Percentiles rank a stretch among this genome's conserved stretches.
phyloP scores from a whole-genome alignment of 1,140 invertebrate species.

The Papilio polytes region DNA sequence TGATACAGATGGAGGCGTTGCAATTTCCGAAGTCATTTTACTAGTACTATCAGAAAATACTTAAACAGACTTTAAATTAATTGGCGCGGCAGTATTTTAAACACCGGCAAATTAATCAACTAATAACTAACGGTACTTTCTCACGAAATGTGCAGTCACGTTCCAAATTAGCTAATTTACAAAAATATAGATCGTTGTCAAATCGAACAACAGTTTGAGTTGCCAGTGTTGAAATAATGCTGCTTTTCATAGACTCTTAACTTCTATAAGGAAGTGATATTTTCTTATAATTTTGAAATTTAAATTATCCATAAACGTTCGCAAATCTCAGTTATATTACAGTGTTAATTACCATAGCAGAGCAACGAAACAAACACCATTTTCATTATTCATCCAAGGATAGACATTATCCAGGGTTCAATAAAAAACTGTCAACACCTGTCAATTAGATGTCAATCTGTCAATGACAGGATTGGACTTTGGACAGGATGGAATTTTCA shows the following conservation, averaged over 20 bases:
- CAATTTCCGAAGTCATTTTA: constrained; percentile 78
- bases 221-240: constrained; percentile 18
- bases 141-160: constrained; percentile 28
- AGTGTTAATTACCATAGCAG: too few relatives aligned
- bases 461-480: too few relatives aligned
- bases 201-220: constrained; percentile 36
- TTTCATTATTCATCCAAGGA: too few relatives aligned
- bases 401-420: too few relatives aligned
- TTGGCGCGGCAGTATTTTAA: neutral
- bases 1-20: constrained; percentile 91
- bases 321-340: neutral
- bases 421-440: too few relatives aligned
- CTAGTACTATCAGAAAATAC: constrained; percentile 48
- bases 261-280: neutral
- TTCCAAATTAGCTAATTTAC: constrained; percentile 36
- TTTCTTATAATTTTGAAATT: neutral
- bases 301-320: neutral
- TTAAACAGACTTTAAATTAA: constrained; percentile 21
- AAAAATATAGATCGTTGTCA: constrained; percentile 33
- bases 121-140: constrained; percentile 25
- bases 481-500: too few relatives aligned
- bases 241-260: neutral
- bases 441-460: too few relatives aligned
- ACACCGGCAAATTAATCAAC: constrained; percentile 29
- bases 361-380: neutral